Percentiles rank a stretch among this genome's conserved stretches.
Conservation (phyloP, 2,113 vertebrate genomes). For the Acanthochromis polyacanthus region DNA sequence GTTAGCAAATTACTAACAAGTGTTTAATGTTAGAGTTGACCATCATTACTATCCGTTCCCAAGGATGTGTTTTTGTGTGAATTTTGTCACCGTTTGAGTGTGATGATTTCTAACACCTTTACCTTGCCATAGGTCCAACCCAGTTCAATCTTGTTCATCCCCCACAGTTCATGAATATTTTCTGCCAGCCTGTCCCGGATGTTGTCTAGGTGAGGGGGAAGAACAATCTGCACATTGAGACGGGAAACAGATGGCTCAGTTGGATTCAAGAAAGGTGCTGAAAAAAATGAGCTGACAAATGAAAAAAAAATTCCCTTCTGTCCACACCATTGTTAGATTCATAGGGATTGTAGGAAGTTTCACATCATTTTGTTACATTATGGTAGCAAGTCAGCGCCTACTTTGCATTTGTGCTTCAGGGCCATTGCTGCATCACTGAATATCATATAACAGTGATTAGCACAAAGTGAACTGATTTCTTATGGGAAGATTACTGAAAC, state of each 20-base stretch:
- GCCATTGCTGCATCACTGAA: neutral
- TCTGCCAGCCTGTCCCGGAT: slow-evolving; percentile 95
- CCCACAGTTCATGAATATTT: slow-evolving; percentile 99
- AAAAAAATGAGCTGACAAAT: slow-evolving; percentile 22
- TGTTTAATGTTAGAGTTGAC: slow-evolving; percentile 5
- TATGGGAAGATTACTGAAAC: slow-evolving; percentile 3
- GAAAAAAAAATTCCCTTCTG: slow-evolving; percentile 1
- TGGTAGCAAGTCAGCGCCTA: slow-evolving; percentile 6
- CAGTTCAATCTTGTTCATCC: slow-evolving; percentile 98
- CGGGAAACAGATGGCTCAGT: slow-evolving; percentile 47
- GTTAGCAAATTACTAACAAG: slow-evolving; percentile 27
- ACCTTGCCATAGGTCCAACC: slow-evolving; percentile 99
- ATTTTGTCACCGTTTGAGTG: neutral
- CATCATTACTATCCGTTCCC: neutral
- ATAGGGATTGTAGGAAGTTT: neutral
- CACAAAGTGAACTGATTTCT: slow-evolving; percentile 9
- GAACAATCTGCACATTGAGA: slow-evolving; percentile 86
- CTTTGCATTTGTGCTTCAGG: slow-evolving; percentile 10
- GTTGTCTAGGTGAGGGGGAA: slow-evolving; percentile 95
- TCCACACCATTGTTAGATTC: slow-evolving; percentile 18
- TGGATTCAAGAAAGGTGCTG: slow-evolving; percentile 3
- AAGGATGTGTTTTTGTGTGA: slow-evolving; percentile 10
- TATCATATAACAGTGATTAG: slow-evolving; percentile 4
- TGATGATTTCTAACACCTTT: slow-evolving; percentile 21
- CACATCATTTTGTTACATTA: neutral